Evolutionary conservation across 1,140 invertebrate genomes (phyloP), one percentile per base, ranked within the genome.

Genomic region (Philopotamus ludificatus): DNA sequence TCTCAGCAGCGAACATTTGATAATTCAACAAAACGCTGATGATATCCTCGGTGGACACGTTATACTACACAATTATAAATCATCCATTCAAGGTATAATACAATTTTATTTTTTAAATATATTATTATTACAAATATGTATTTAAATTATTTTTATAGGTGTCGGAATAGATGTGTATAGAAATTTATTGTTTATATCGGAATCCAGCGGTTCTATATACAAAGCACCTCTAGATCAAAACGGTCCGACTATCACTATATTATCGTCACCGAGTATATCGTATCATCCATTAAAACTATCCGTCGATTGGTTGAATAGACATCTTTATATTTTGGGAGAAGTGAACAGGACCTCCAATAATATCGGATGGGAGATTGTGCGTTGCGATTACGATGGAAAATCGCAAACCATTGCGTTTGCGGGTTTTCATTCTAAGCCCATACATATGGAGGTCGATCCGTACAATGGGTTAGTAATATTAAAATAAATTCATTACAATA

Each of bases 371-470:
- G 84, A 90, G 73, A 89, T 95, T 57, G 83, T 86, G 44, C 81
- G 89, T 47, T 92, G 88, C 74, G 84, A 87, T 71, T 79, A 93
- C 8, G 84, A 90, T 71, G 89, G 89, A 0, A 82, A 81, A 67
- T 83, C 84, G 60, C 80, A 88, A 44, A 84, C 85, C 3, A 82
- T 89, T 0, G 86, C 90, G 9, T 76, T 90, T 58, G 83, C 84
- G 16, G 86, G 86, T 0, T 82, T 94, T 21, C 74, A 82, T 18
- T 82, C 81, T 0, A 81, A 84, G 71, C 88, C 92, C 0, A 80
- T 84, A 47, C 89, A 92, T 72, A 84, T 97, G 63, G 87, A 94
- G 76, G 89, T 95, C 0, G 94, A 97, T 82, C 92, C 95, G 20
- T 89, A 92, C 67, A 97, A 96, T 76, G 94, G 94, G 79, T 94